phyloP scores from a whole-genome alignment of 2,113 vertebrate genomes.

The Ramphastos sulfuratus region DNA sequence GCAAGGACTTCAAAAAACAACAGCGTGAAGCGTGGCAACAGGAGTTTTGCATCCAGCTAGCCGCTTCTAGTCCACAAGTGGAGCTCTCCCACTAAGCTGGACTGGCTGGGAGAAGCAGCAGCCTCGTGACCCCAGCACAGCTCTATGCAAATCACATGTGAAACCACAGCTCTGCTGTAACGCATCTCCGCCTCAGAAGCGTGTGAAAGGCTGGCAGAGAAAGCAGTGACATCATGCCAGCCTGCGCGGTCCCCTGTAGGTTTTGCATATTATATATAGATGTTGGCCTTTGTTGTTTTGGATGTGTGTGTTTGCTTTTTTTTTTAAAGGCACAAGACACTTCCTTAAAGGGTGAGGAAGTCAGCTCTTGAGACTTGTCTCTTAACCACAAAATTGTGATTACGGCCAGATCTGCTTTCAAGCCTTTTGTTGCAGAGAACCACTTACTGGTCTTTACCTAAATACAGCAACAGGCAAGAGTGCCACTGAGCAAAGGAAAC shows the following conservation, averaged over 20 bases:
- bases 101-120: background rate
- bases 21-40: background rate
- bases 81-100: background rate
- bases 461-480: background rate
- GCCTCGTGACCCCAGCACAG: background rate
- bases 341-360: background rate
- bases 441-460: background rate
- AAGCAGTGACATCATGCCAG: constrained; percentile 54
- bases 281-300: constrained; percentile 27
- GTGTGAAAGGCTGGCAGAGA: constrained; percentile 53
- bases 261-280: constrained; percentile 32
- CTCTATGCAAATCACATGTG: background rate
- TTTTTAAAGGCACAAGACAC: constrained; percentile 35
- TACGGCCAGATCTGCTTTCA: constrained; percentile 5
- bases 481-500: background rate
- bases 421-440: background rate
- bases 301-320: background rate
- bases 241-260: background rate
- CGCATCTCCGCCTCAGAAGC: background rate
- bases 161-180: constrained; percentile 4
- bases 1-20: background rate
- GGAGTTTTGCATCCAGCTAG: background rate
- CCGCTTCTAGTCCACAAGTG: background rate
- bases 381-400: background rate
- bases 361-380: background rate